Percentiles rank a stretch among this genome's conserved stretches.
Conservation (phyloP, 2,797 vertebrate genomes). For the Dromococcyx pavoninus region DNA sequence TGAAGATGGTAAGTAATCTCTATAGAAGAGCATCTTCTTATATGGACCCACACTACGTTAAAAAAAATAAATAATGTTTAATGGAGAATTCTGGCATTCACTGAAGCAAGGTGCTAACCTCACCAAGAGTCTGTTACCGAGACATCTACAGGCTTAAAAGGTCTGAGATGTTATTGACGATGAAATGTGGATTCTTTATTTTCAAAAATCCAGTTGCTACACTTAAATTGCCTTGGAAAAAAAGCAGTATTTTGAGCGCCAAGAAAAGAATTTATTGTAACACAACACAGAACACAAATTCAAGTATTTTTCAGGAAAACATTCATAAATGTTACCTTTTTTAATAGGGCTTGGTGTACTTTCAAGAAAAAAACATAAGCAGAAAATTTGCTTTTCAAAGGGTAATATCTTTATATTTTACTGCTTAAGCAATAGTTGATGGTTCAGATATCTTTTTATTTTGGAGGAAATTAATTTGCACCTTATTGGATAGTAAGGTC, state of each 20-base stretch:
- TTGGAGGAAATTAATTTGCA: background rate
- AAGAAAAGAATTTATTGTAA: background rate
- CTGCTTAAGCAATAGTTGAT: background rate
- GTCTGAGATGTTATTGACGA: background rate
- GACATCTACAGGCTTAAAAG: background rate
- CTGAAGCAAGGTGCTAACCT: background rate
- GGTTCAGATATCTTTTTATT: background rate
- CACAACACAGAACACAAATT: background rate
- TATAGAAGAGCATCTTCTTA: background rate
- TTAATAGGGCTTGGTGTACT: background rate
- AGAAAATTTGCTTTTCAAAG: background rate
- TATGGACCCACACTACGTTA: background rate
- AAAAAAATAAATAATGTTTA: background rate
- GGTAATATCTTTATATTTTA: background rate
- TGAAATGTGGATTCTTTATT: background rate
- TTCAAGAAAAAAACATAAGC: background rate
- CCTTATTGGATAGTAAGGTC: background rate
- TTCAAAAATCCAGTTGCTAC: background rate
- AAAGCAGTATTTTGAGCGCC: background rate
- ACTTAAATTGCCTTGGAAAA: background rate
- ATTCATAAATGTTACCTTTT: background rate
- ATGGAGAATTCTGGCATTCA: background rate
- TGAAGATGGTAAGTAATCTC: background rate
- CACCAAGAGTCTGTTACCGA: background rate
- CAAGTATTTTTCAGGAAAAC: background rate